Evolutionary conservation across 2,888 invertebrate species (phyloP), one percentile per base, ranked within the genome.

Genomic region (Drosophila kuntzei): DNA sequence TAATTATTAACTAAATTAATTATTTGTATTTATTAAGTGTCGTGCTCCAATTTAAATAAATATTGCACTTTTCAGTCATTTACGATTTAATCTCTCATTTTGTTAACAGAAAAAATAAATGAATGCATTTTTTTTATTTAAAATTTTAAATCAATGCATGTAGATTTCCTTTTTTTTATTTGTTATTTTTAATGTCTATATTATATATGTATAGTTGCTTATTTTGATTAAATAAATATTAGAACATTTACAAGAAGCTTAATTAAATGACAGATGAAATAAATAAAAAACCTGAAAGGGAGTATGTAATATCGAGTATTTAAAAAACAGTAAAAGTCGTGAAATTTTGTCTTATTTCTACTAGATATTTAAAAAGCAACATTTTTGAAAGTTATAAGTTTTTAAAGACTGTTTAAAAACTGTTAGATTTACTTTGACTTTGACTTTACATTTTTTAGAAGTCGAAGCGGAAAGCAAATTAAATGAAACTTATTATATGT

Each of bases 1-100:
- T 29, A 41, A 41, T 11, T 11, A 39, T 39, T 41, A 53, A 34
- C 11, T 20, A 9, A 14, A 43, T 43, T 43, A 16, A 43, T 6
- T 43, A 34, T 14, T 43, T 43, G 3, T 11, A 22, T 39, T 39
- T 16, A 11, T 14, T 20, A 16, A 9, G n/a, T 18, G 20, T 32
- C 2, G 9, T 12, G 14, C 11, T 2, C 8, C 11, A 32, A 11
- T 25, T 12, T 22, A 14, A 9, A 44, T 27, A 53, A 50, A 36
- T 12, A 29, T 12, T 11, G 7, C 0, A 12, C 5, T 12, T 39
- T 51, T 16, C 11, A 22, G 14, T 34, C 11, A 20, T 20, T 43
- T 14, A 18, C 11, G 11, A 3, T n/a, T 29, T 37, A n/a, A 12
- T 8, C n/a, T 36, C 32, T 16, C 34, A 3, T 47, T 37, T 22